Percentiles rank a stretch among this genome's conserved stretches.
These are phyloP conservation scores for Drosophila navojoa DNA, from an alignment of 1,140 invertebrate species.

Conservation along the genomic window DNA sequence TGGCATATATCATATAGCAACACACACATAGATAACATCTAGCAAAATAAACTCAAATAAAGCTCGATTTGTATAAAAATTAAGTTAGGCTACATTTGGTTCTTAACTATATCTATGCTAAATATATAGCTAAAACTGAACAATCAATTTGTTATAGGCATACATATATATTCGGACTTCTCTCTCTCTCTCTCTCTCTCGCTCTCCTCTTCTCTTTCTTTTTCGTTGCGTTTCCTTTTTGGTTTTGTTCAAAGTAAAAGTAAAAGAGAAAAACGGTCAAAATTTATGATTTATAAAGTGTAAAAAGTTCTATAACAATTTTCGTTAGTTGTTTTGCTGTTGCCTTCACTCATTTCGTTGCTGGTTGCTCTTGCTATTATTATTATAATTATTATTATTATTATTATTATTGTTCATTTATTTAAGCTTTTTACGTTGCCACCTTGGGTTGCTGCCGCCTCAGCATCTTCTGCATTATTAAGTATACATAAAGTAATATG, in stretches of 20 bases:
- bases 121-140: not conserved
- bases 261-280: slow-evolving; percentile 33
- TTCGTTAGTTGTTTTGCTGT: slow-evolving; percentile 25
- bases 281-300: slow-evolving; percentile 45
- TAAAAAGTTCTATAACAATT: slow-evolving; percentile 50
- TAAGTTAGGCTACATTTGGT: too few species aligned
- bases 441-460: slow-evolving; percentile 15
- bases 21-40: too few species aligned
- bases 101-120: not conserved
- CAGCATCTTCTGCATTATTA: slow-evolving; percentile 10
- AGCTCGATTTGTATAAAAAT: too few species aligned
- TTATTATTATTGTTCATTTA: slow-evolving; percentile 24
- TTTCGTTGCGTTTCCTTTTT: not conserved
- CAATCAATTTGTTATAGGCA: not conserved
- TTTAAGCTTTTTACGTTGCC: slow-evolving; percentile 42
- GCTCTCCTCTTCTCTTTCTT: not conserved
- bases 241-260: slow-evolving; percentile 10
- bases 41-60: too few species aligned
- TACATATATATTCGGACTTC: not conserved
- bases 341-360: slow-evolving; percentile 21
- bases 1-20: too few species aligned
- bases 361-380: not conserved
- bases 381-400: slow-evolving; percentile 18
- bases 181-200: not conserved
- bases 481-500: slow-evolving; percentile 43